Evolutionary conservation across 2,113 vertebrate genomes (phyloP), one percentile per base, ranked within the genome.

Genomic region (Mus spicilegus): DNA sequence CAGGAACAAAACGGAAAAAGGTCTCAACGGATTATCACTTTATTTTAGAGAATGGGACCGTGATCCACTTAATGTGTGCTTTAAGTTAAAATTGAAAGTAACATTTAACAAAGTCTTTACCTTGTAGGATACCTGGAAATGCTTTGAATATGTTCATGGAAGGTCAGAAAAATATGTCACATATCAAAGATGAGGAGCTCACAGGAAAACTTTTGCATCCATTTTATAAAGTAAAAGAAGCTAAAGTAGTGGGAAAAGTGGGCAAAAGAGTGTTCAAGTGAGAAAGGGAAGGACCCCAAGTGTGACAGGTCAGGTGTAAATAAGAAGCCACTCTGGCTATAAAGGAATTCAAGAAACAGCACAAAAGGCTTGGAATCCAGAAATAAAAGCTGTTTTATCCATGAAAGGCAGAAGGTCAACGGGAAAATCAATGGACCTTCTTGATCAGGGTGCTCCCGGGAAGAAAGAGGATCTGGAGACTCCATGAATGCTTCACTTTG

Each of bases 321-420:
- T 97, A 97, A 97, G 95, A 95, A 96, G 63, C 65, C 67, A 96
- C 86, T 94, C 86, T 76, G 63, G 89, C 69, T 94, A 91, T 91
- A 97, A 98, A 98, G 92, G 95, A 97, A 93, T 97, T 84, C 67
- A 97, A 91, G 96, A 96, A 92, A 97, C 86, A 96, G 96, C 89
- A 97, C 92, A 93, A 96, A 94, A 97, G 87, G 82, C 86, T 22
- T 72, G 51, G 65, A 93, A 95, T 97, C 86, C 96, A 97, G 97
- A 96, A 97, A 98, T 97, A 88, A 98, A 98, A 97, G 96, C 86
- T 86, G 97, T 97, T 97, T 96, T 87, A 95, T 97, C 94, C 95
- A 97, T 98, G 96, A 98, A 97, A 97, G 96, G 89, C 93, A 97
- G 77, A 97, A 96, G 93, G 96, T 95, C 91, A 95, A 91, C 87